Conservation (phyloP, 2,797 vertebrate species). For the Gastrophryne carolinensis region DNA sequence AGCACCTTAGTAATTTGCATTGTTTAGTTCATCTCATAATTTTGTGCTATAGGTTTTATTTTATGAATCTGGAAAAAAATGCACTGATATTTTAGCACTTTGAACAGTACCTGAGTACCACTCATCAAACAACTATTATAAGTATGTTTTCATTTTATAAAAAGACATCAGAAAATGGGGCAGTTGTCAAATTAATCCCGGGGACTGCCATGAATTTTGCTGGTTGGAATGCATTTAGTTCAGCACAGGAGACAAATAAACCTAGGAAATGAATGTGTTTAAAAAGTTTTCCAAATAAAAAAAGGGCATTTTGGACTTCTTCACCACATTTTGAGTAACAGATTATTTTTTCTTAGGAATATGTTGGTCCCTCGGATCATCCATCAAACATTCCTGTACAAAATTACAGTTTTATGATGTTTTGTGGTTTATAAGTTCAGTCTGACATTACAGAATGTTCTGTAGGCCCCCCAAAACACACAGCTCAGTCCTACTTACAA, state of each 20-base stretch:
- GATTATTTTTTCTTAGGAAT: conserved; percentile 9
- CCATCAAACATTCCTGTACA: conserved; percentile 17
- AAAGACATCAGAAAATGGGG: no score
- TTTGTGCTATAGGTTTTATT: no score
- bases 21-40: no score
- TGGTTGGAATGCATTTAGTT: background rate
- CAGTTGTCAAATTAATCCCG: no score
- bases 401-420: conserved; percentile 27
- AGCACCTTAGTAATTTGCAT: no score
- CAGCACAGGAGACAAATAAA: background rate
- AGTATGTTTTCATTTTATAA: no score
- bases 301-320: conserved; percentile 4
- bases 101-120: no score
- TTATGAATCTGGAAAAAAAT: no score
- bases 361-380: conserved; percentile 30
- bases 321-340: conserved; percentile 11
- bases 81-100: no score
- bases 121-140: no score
- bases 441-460: conserved; percentile 27
- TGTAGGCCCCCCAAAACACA: conserved; percentile 8
- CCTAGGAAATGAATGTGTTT: conserved; percentile 3
- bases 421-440: conserved; percentile 38
- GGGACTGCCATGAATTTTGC: no score
- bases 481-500: conserved; percentile 9
- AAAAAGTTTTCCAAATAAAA: conserved; percentile 2